Conservation (phyloP, 2,888 invertebrate species). For the Nezara viridula region DNA sequence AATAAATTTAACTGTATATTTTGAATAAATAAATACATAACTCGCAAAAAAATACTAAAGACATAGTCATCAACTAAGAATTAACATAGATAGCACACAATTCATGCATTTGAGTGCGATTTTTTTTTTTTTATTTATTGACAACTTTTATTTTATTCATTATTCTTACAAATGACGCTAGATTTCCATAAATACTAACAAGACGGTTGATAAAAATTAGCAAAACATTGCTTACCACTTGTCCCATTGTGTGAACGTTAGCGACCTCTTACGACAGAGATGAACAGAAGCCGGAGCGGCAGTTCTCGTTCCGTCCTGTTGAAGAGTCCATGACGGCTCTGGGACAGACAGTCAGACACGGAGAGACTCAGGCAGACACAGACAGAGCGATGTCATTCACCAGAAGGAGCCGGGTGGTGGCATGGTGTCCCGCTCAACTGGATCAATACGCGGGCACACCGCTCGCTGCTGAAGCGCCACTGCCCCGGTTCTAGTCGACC, state of each 20-base stretch:
- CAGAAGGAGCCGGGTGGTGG: conserved; percentile 22
- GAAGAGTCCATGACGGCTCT: conserved; percentile 5
- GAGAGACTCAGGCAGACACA: neutral
- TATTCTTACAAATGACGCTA: neutral
- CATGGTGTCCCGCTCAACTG: conserved; percentile 46
- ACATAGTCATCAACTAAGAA: neutral
- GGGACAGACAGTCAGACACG: neutral
- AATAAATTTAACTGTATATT: neutral
- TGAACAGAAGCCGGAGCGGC: neutral
- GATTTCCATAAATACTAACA: neutral
- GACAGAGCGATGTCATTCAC: neutral
- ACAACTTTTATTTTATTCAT: neutral
- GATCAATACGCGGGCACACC: conserved; percentile 51
- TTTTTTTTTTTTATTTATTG: no score
- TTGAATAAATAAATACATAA: no score
- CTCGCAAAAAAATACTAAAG: neutral
- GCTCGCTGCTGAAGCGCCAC: conserved; percentile 44
- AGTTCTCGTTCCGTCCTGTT: neutral
- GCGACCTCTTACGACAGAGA: conserved; percentile 1
- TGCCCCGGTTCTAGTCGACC: conserved; percentile 8
- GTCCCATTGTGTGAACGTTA: conserved; percentile 13
- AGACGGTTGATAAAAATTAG: neutral
- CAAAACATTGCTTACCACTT: conserved; percentile 4
- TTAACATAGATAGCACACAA: neutral
- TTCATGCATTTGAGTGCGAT: no score